These are phyloP conservation scores for Podilymbus podiceps DNA, from an alignment of 2,113 vertebrate species.

Conservation along the genomic window DNA sequence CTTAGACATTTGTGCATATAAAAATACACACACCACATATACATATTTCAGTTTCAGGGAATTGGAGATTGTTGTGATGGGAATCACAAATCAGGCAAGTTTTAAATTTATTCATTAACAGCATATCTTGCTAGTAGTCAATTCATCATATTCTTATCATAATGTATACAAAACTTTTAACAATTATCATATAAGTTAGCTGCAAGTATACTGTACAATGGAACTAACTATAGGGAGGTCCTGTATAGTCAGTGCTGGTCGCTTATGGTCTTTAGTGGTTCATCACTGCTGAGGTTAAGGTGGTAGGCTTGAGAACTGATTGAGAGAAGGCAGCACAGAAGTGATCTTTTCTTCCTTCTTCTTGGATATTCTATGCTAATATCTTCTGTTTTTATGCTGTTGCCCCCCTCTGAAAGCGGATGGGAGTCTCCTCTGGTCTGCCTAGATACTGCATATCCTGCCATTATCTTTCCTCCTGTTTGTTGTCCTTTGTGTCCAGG, in stretches of 20 bases:
- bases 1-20: not conserved
- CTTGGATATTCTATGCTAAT: not conserved
- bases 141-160: not conserved
- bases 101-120: not conserved
- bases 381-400: not conserved
- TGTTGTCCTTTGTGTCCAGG: not conserved
- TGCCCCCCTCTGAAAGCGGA: not conserved
- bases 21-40: not conserved
- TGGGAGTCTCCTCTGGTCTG: not conserved
- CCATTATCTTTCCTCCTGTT: not conserved
- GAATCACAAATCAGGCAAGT: not conserved
- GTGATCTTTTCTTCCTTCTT: not conserved
- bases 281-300: not conserved
- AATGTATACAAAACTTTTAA: not conserved
- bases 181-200: not conserved
- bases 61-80: not conserved
- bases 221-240: not conserved
- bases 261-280: not conserved
- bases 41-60: not conserved
- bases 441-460: not conserved
- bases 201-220: not conserved
- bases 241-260: not conserved
- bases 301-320: not conserved
- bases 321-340: not conserved
- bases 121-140: not conserved